Evolutionary conservation across 2,113 vertebrate species (phyloP), one percentile per base, ranked within the genome.

Genomic region (Abramis brama): DNA sequence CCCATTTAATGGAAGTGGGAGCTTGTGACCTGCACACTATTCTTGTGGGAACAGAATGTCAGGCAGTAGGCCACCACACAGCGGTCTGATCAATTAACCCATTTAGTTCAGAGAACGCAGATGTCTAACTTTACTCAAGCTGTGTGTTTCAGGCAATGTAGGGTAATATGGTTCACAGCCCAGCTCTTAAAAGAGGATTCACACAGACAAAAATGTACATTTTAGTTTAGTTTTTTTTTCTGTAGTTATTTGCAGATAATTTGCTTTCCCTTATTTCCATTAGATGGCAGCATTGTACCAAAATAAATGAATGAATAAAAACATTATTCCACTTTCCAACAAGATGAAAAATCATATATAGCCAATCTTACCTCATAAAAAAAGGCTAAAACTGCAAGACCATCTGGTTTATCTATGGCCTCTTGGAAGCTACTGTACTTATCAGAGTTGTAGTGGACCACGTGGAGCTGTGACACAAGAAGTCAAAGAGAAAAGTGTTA

Each of bases 391-490:
- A 98, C 97, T 0, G 97, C 97, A 91, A 99, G 36, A 0, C 97
- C 98, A 0, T 97, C 94, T 0, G 93, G 87, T 30, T 96, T 95
- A 60, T 94, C 90, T 85, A 90, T 93, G 84, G 98, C 98, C 13
- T 94, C 91, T 0, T 93, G 89, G 10, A 96, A 97, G 92, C 92
- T 98, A 0, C 70, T 57, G 87, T 98, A 98, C 84, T 94, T 95
- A 0, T 90, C 95, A 9, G 96, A 95, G 83, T 98, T 98, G 92
- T 97, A 99, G 92, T 97, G 97, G 86, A 99, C 97, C 0, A 98
- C 84, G 59, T 99, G 98, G 60, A 98, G 93, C 98, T 99, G 94
- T 7, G 84, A 89, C 84, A 87, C 50, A 90, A 30, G 88, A 85
- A 73, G 21, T 55, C 68, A 83, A 59, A 83, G 5, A 68, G 60